Evolutionary conservation across 2,113 vertebrate species (phyloP).

Genomic region (Aegypius monachus): DNA sequence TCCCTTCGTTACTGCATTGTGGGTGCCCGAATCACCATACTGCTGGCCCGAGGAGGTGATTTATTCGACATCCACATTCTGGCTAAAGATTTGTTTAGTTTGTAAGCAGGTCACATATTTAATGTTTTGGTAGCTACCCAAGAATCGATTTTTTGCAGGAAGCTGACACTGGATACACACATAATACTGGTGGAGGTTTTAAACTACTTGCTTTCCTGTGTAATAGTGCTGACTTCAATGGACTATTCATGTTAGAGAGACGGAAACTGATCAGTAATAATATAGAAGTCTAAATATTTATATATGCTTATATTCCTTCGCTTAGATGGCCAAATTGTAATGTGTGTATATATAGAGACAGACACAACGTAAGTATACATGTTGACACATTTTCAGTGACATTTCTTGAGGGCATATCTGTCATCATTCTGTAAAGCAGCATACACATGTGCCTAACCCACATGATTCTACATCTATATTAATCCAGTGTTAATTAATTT

Average conservation of each 20-base stretch:
- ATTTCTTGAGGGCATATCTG: not conserved
- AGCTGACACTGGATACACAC: not conserved
- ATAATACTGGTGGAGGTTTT: not conserved
- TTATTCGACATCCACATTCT: not conserved
- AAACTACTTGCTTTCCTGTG: not conserved
- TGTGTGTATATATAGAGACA: not conserved
- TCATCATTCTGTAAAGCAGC: not conserved
- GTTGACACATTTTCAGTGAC: not conserved
- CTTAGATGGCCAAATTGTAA: not conserved
- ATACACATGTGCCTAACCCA: not conserved
- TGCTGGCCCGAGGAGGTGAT: not conserved
- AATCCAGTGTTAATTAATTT: not conserved
- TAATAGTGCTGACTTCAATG: not conserved
- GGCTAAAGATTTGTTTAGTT: not conserved
- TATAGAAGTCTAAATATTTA: not conserved
- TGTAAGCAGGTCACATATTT: not conserved
- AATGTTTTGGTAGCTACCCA: not conserved
- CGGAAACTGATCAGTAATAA: not conserved
- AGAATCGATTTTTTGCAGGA: not conserved
- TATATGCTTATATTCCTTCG: not conserved
- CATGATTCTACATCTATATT: not conserved
- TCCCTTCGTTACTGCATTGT: accelerated
- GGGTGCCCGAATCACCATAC: not conserved
- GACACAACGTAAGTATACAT: not conserved
- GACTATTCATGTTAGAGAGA: not conserved